Percentiles rank a stretch among this genome's conserved stretches.
These are phyloP conservation scores for Agapostemon virescens DNA, from an alignment of 2,888 invertebrate genomes.

Conservation along the genomic window DNA sequence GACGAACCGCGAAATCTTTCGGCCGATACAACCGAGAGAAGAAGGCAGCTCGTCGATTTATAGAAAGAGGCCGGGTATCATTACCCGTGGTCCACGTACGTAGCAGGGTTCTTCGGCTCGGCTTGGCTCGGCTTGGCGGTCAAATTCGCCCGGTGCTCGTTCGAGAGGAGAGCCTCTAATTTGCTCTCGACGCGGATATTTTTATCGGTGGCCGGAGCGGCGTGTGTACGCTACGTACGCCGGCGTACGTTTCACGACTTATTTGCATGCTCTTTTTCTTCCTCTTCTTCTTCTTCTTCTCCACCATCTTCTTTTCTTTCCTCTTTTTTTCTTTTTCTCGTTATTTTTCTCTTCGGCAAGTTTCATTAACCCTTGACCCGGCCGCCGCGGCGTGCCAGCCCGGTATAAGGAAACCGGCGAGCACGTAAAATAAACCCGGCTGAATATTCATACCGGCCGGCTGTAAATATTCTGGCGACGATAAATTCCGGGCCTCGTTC, in stretches of 20 bases:
- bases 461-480: conserved; percentile 71
- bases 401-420: conserved; percentile 73
- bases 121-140: neutral
- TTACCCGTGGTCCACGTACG: conserved; percentile 21
- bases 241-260: conserved; percentile 57
- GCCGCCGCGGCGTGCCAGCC: conserved; percentile 38
- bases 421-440: conserved; percentile 74
- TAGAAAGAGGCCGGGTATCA: conserved; percentile 27
- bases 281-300: neutral
- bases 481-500: conserved; percentile 72
- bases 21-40: neutral
- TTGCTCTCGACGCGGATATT: conserved; percentile 63
- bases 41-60: conserved; percentile 15
- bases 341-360: conserved; percentile 70
- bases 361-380: conserved; percentile 79
- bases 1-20: conserved; percentile 6
- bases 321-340: neutral
- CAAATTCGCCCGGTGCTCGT: conserved; percentile 32
- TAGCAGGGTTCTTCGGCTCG: neutral
- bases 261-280: conserved; percentile 70
- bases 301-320: too few relatives aligned
- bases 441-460: conserved; percentile 75
- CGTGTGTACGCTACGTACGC: conserved; percentile 34
- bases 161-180: conserved; percentile 54
- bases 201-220: conserved; percentile 56